Percentiles rank a stretch among this genome's conserved stretches.
phyloP scores from a whole-genome alignment of 2,113 vertebrate genomes.

The Bubalus kerabau region DNA sequence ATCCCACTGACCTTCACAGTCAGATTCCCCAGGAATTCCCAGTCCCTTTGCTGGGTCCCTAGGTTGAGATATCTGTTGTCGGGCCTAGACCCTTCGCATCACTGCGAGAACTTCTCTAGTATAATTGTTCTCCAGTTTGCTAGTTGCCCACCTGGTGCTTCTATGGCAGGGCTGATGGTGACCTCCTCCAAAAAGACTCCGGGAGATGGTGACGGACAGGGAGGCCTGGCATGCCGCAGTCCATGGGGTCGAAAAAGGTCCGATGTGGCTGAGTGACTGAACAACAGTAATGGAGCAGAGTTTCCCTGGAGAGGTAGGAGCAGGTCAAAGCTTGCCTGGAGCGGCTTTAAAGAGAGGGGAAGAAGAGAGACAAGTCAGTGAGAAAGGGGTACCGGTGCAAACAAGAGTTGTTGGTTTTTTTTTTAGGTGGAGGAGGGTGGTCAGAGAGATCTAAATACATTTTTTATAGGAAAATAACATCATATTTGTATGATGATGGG shows the following conservation, averaged over 20 bases:
- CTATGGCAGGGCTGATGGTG: not conserved
- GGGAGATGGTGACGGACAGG: not conserved
- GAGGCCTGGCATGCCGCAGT: not conserved
- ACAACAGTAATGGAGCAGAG: not conserved
- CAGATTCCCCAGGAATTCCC: not conserved
- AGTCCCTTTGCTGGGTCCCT: not conserved
- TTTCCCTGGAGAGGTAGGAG: not conserved
- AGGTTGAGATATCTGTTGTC: not conserved
- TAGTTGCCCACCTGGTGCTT: not conserved
- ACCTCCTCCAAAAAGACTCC: not conserved
- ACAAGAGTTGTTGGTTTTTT: not conserved
- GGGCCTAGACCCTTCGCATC: not conserved
- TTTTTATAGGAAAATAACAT: not conserved
- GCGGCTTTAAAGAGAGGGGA: not conserved
- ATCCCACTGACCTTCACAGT: not conserved
- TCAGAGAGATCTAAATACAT: not conserved
- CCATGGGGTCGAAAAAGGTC: not conserved
- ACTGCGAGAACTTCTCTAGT: not conserved
- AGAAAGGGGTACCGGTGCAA: not conserved
- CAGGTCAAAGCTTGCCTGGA: not conserved
- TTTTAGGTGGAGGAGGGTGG: not conserved
- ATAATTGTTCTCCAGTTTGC: not conserved
- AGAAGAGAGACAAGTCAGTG: not conserved
- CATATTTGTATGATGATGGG: not conserved
- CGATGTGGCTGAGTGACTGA: not conserved